Conservation (phyloP, 2,888 invertebrate species). For the Apodemia mormo region DNA sequence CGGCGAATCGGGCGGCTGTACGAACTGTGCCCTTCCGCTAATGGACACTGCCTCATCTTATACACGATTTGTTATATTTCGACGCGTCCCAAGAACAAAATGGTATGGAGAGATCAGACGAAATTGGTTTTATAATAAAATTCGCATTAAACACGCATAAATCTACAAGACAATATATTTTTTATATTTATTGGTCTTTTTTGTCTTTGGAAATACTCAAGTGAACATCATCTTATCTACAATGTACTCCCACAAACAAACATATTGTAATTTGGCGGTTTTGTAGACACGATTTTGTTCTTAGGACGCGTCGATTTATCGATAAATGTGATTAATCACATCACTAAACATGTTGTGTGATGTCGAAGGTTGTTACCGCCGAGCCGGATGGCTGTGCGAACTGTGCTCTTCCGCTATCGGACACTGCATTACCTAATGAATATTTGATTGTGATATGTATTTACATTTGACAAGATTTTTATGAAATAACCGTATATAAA, state of each 20-base stretch:
- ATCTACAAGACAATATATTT: too few species aligned
- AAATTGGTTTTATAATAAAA: too few species aligned
- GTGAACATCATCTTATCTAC: too few species aligned
- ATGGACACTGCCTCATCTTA: constrained; percentile 42
- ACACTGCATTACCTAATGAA: constrained; percentile 49
- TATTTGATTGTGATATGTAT: constrained; percentile 52
- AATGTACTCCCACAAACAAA: too few species aligned
- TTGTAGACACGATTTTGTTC: too few species aligned
- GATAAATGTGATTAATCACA: constrained; percentile 43
- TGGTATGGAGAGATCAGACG: too few species aligned
- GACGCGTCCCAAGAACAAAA: too few species aligned
- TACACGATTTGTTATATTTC: constrained; percentile 15
- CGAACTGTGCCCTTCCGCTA: constrained; percentile 64
- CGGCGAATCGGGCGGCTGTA: constrained; percentile 47
- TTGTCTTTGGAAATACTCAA: too few species aligned
- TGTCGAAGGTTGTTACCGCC: constrained; percentile 71
- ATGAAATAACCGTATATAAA: too few species aligned
- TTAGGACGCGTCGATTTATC: not conserved
- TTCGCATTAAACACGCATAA: too few species aligned
- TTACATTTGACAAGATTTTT: not conserved
- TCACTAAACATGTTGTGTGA: constrained; percentile 64
- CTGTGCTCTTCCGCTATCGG: constrained; percentile 67
- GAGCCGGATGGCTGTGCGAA: constrained; percentile 51
- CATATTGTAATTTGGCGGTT: too few species aligned
- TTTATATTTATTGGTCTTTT: too few species aligned